These are phyloP conservation scores for Eospalax fontanierii DNA, from an alignment of 2,797 vertebrate genomes.

Conservation along the genomic window DNA sequence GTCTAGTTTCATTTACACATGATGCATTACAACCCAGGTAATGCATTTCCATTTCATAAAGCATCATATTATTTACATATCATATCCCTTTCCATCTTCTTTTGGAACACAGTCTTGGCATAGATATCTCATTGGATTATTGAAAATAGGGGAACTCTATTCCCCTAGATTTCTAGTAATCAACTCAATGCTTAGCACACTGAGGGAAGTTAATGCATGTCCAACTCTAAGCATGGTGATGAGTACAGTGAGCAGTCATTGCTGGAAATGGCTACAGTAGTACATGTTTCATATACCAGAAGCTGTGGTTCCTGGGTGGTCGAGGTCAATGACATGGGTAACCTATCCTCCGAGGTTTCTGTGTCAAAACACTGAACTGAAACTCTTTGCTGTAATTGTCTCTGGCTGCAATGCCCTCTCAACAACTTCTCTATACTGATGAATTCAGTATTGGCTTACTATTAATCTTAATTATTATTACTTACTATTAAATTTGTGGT, in stretches of 20 bases:
- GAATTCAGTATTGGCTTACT: no score
- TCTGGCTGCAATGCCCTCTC: background rate
- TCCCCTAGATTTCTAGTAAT: background rate
- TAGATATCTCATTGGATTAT: background rate
- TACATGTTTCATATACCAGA: background rate
- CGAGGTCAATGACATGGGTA: background rate
- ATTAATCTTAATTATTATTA: no score
- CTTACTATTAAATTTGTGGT: background rate
- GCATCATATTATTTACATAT: background rate
- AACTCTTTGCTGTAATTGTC: background rate
- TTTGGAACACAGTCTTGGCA: background rate
- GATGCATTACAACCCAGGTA: background rate
- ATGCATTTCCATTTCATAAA: background rate
- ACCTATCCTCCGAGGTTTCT: background rate
- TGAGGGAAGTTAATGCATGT: background rate
- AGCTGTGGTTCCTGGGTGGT: background rate
- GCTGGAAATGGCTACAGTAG: background rate
- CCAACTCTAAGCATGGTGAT: background rate
- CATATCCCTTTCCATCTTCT: background rate
- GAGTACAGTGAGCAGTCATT: background rate
- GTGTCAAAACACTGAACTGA: background rate
- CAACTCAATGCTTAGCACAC: background rate
- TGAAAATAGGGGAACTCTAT: background rate
- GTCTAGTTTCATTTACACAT: background rate
- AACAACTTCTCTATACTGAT: background rate